Percentiles rank a stretch among this genome's conserved stretches.
phyloP scores from a whole-genome alignment of 2,888 invertebrate species.

The Proisotoma minuta region DNA sequence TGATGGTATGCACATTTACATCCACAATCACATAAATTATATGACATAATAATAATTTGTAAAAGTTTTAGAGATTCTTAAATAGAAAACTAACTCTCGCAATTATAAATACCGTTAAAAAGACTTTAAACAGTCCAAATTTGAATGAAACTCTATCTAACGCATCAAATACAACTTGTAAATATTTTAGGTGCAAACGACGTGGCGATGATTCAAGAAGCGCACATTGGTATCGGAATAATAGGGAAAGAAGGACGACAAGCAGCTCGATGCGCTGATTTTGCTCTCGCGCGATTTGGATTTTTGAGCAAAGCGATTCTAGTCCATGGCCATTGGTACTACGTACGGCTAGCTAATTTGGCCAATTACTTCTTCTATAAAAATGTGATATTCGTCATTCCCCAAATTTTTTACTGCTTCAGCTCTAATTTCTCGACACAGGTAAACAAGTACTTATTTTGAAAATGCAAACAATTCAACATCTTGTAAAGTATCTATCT shows the following conservation, averaged over 20 bases:
- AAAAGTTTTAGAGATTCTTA: neutral
- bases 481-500: neutral
- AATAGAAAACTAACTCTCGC: no score
- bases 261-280: conserved; percentile 65
- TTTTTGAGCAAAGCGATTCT: conserved; percentile 70
- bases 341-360: conserved; percentile 66
- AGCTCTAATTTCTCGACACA: conserved; percentile 54
- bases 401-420: conserved; percentile 56
- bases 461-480: neutral
- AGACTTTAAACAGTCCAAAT: neutral
- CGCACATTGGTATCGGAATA: conserved; percentile 48
- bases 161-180: no score
- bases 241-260: conserved; percentile 59
- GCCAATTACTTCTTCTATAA: conserved; percentile 84
- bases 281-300: conserved; percentile 76
- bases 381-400: conserved; percentile 69
- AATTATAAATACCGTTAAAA: no score
- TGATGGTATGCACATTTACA: conserved; percentile 61
- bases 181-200: conserved; percentile 5
- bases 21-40: neutral
- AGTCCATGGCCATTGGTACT: conserved; percentile 80
- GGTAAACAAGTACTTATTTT: no score
- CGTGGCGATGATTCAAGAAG: conserved; percentile 16
- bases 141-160: neutral
- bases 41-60: neutral